Evolutionary conservation across 2,888 invertebrate species (phyloP), one percentile per base, ranked within the genome.

Genomic region (Scaptomyza polygonia): DNA sequence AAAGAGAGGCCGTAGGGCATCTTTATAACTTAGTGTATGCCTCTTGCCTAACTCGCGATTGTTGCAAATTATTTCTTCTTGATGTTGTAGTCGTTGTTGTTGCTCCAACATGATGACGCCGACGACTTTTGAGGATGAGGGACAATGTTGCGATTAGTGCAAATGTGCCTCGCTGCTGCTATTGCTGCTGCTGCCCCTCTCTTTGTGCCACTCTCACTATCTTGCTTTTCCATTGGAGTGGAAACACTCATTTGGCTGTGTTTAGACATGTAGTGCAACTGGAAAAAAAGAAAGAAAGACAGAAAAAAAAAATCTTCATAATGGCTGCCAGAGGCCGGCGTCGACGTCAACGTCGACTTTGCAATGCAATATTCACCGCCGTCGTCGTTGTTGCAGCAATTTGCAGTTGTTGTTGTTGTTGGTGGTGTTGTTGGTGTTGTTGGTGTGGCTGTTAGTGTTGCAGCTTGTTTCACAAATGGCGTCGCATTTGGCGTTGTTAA

Each of bases 401-500:
- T 82, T 86, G 86, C 77, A 34, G 75, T 59, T 63, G 45, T 52
- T 68, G 64, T 36, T 62, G 80, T 7, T 65, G 67, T 43, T 69
- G 68, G 5, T 74, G 67, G 34, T 66, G 70, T 53, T 75, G 75
- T 21, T 21, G 21, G 4, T 68, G 64, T 36, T 62, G 80, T 7
- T 65, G 67, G 45, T 68, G 56, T 48, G 55, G 58, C 18, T 69
- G 68, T 56, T 74, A 65, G 34, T 67, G 70, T 53, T 75, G 75
- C 72, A 71, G 77, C 77, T 77, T 86, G 86, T 86, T 86, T 81
- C 86, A 81, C 78, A 84, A 86, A 88, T 86, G 88, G 84, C 88
- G 87, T 81, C 88, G 78, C 85, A 81, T 77, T 84, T 88, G 79
- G 83, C 81, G 88, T 82, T 88, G 88, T 82, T 86, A 82, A 82